These are phyloP conservation scores for Aplysia californica DNA, from an alignment of 1,140 invertebrate species.

Conservation along the genomic window DNA sequence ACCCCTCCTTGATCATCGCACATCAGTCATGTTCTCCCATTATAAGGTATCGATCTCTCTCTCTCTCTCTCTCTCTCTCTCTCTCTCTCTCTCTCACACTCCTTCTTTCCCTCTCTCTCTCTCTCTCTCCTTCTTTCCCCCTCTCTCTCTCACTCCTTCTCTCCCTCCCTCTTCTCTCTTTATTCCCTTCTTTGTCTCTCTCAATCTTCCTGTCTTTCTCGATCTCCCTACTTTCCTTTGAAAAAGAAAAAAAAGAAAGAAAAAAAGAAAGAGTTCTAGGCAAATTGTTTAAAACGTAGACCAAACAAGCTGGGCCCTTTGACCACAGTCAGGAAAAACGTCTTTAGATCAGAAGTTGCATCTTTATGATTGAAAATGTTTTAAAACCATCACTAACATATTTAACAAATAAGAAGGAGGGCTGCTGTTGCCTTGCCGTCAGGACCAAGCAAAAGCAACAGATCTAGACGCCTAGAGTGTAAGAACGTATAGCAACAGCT, in stretches of 20 bases:
- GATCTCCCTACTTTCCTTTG: slow-evolving; percentile 12
- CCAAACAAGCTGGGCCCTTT: not conserved
- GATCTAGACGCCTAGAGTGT: too few species aligned
- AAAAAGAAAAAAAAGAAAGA: too few species aligned
- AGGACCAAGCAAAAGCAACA: too few species aligned
- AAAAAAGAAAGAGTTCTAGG: too few species aligned
- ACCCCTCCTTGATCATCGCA: too few species aligned
- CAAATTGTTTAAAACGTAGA: not conserved
- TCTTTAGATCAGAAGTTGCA: not conserved
- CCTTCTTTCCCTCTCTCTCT: slow-evolving; percentile 18
- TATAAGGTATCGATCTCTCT: too few species aligned
- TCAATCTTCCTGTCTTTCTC: not conserved
- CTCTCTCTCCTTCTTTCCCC: slow-evolving; percentile 1
- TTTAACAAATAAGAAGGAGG: too few species aligned
- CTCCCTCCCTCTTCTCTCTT: slow-evolving; percentile 6
- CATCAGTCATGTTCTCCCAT: not conserved
- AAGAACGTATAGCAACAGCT: too few species aligned
- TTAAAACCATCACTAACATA: too few species aligned
- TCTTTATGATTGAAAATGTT: not conserved
- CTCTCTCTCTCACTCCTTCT: slow-evolving; percentile 13
- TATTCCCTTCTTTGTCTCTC: not conserved
- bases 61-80: not conserved
- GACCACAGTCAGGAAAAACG: not conserved
- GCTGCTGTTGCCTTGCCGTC: too few species aligned
- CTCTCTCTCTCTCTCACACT: slow-evolving; percentile 2